Percentiles rank a stretch among this genome's conserved stretches.
phyloP scores from a whole-genome alignment of 2,797 vertebrate species.

The Thunnus albacares region DNA sequence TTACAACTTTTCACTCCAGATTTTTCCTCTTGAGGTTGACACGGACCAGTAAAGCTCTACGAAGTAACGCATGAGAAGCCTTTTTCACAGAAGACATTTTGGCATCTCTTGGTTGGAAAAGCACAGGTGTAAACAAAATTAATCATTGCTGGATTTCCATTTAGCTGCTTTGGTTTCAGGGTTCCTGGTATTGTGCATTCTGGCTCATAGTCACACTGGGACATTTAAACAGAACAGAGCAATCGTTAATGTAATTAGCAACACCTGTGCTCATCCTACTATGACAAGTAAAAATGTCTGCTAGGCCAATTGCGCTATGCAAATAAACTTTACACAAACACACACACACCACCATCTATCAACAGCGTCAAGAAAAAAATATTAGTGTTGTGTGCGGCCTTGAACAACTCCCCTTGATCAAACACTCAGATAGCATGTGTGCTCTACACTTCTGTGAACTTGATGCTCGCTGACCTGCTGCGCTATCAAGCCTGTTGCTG shows the following conservation, averaged over 20 bases:
- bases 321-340: conserved; percentile 20
- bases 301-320: not conserved
- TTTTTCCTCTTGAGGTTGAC: not conserved
- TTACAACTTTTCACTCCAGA: not conserved
- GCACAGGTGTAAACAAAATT: not conserved
- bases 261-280: conserved; percentile 28
- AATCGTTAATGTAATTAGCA: conserved; percentile 8
- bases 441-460: conserved; percentile 14
- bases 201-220: conserved; percentile 1
- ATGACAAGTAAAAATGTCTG: conserved; percentile 17
- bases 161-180: conserved; percentile 14
- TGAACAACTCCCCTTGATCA: conserved; percentile 25
- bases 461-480: not conserved
- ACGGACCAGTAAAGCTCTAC: not conserved
- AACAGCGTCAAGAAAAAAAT: too few relatives aligned
- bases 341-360: too few relatives aligned
- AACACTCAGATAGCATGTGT: not conserved
- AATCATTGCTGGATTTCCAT: not conserved
- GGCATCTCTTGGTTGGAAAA: not conserved
- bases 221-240: conserved; percentile 16
- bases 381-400: not conserved
- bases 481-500: not conserved
- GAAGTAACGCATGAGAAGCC: not conserved
- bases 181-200: not conserved
- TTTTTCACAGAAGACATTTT: not conserved